Evolutionary conservation across 2,888 invertebrate species (phyloP).

Genomic region (Stenodera caucasica): DNA sequence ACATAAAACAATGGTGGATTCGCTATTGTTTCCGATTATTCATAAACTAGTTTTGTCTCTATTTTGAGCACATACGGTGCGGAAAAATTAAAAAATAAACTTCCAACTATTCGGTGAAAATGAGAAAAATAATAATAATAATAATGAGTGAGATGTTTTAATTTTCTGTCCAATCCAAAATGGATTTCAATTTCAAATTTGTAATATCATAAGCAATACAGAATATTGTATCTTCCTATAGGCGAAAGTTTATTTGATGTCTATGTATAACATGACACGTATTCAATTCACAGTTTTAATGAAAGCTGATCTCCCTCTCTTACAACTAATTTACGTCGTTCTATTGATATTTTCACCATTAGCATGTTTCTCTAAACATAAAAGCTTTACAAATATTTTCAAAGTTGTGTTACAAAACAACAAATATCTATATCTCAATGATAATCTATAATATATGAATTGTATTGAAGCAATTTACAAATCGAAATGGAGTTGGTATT

Average conservation of each 20-base stretch:
- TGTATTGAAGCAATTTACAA: neutral
- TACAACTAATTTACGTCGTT: neutral
- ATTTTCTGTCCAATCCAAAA: too few species aligned
- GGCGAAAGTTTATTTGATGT: neutral
- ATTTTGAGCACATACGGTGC: slow-evolving; percentile 20
- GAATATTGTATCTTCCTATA: too few species aligned
- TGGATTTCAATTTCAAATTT: too few species aligned
- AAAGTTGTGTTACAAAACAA: too few species aligned
- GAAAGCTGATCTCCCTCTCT: neutral
- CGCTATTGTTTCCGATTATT: slow-evolving; percentile 29
- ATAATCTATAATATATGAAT: too few species aligned
- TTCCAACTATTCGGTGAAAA: too few species aligned
- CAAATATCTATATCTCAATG: too few species aligned
- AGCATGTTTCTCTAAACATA: neutral
- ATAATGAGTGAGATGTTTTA: too few species aligned
- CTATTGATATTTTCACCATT: too few species aligned
- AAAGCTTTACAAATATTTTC: neutral
- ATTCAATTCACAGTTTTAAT: slow-evolving; percentile 3
- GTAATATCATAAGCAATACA: too few species aligned
- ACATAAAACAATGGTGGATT: slow-evolving; percentile 18
- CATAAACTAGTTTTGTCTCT: slow-evolving; percentile 23
- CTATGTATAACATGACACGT: neutral
- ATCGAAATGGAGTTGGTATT: neutral
- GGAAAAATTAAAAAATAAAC: slow-evolving; percentile 27
- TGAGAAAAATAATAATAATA: too few species aligned